These are phyloP conservation scores for Thalassarche chlororhynchos DNA, from an alignment of 2,113 vertebrate genomes.

Conservation along the genomic window DNA sequence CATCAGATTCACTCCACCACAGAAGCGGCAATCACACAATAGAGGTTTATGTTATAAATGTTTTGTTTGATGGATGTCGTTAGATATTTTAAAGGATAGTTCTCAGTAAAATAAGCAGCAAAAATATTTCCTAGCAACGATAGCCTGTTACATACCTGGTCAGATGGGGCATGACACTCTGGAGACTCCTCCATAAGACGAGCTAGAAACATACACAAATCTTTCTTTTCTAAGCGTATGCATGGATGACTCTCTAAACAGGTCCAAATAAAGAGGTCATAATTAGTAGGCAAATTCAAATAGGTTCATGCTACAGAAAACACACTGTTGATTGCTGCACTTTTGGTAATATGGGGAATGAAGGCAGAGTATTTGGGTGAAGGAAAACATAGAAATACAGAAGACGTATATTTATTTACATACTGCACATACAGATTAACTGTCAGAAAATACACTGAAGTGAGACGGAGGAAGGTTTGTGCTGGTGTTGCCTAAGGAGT, in stretches of 20 bases:
- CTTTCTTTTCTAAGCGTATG: background rate
- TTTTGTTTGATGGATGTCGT: background rate
- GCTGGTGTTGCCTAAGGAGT: background rate
- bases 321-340: background rate
- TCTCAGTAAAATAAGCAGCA: background rate
- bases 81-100: background rate
- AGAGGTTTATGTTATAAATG: background rate
- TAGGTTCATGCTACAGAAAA: background rate
- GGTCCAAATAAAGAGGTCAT: background rate
- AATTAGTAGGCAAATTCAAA: background rate
- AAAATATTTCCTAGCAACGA: background rate
- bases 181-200: background rate
- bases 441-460: background rate
- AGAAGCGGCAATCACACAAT: background rate
- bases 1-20: background rate
- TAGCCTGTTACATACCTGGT: background rate
- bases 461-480: background rate
- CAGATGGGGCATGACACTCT: background rate
- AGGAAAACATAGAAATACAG: background rate
- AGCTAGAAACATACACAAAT: constrained; percentile 11
- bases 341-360: background rate
- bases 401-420: background rate
- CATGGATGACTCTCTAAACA: background rate
- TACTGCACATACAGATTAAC: background rate
- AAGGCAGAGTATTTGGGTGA: background rate